A percentile compares a stretch with the other conserved stretches of the same genome.
These are phyloP conservation scores for Platycercus adscitus DNA, from an alignment of 2,113 vertebrate species.

Conservation along the genomic window DNA sequence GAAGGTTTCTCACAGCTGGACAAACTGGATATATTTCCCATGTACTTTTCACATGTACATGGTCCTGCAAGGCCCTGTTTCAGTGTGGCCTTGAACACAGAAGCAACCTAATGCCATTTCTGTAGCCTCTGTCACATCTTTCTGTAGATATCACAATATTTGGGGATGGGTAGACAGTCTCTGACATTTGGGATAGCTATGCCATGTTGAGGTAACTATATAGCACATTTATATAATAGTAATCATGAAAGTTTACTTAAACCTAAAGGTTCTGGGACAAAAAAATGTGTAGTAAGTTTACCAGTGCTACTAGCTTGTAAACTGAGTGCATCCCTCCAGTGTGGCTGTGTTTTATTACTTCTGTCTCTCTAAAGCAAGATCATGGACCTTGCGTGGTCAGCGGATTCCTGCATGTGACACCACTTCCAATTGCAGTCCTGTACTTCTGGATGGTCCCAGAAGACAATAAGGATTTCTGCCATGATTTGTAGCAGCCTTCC, in stretches of 20 bases:
- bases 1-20: background rate
- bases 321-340: background rate
- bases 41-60: background rate
- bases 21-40: background rate
- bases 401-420: background rate
- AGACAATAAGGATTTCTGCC: background rate
- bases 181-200: background rate
- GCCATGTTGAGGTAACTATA: background rate
- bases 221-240: background rate
- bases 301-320: background rate
- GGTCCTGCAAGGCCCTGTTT: background rate
- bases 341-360: background rate
- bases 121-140: background rate
- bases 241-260: background rate
- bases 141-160: background rate
- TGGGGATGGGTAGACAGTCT: background rate
- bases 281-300: background rate
- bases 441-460: background rate
- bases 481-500: background rate
- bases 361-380: background rate
- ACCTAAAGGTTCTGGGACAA: background rate
- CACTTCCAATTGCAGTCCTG: background rate
- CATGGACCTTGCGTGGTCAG: fast-evolving
- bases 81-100: background rate
- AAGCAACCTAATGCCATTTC: background rate